phyloP scores from a whole-genome alignment of 2,113 vertebrate genomes.

The Pangasianodon hypophthalmus region DNA sequence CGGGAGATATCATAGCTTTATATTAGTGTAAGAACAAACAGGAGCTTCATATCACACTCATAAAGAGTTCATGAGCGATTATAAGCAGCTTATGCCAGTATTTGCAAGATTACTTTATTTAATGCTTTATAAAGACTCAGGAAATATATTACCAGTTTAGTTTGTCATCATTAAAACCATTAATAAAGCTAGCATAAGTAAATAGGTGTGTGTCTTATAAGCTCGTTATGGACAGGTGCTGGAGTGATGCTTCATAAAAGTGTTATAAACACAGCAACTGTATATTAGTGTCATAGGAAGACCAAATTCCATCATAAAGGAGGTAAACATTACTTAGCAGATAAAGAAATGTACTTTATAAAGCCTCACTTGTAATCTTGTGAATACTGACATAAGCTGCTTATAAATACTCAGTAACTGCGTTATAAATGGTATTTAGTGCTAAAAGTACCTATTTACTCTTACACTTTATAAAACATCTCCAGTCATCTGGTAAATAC shows the following conservation, averaged over 20 bases:
- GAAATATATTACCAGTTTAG: background rate
- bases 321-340: background rate
- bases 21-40: background rate
- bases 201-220: background rate
- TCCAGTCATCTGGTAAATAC: background rate
- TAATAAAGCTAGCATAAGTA: background rate
- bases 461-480: background rate
- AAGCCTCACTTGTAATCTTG: background rate
- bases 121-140: background rate
- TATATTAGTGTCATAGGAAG: background rate
- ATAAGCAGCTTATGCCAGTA: background rate
- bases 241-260: background rate
- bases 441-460: background rate
- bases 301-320: background rate
- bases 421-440: background rate
- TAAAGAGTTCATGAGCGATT: background rate
- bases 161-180: background rate
- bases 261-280: background rate
- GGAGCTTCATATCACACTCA: background rate
- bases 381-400: background rate
- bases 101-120: background rate
- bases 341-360: background rate
- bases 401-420: background rate
- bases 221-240: background rate
- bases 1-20: background rate